phyloP scores from a whole-genome alignment of 1,140 invertebrate genomes.

The Yoshiicerus persimilis region DNA sequence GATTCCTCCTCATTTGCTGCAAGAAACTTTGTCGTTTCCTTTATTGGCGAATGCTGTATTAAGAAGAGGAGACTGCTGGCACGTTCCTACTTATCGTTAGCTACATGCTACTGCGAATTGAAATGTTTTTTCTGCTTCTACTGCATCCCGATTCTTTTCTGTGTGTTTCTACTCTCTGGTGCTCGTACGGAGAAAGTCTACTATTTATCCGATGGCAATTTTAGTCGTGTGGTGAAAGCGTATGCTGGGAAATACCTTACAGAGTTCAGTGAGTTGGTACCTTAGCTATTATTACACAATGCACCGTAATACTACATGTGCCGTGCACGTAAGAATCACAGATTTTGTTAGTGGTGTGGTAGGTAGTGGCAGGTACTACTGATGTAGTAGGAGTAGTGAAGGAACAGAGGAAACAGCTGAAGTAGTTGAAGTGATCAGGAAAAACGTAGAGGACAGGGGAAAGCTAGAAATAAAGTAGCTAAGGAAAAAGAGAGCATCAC shows the following conservation, averaged over 20 bases:
- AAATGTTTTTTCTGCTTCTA: background rate
- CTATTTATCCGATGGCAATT: background rate
- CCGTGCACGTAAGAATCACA: background rate
- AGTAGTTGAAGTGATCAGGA: background rate
- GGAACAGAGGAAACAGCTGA: background rate
- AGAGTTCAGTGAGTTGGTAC: background rate
- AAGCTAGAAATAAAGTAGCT: background rate
- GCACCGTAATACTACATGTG: background rate
- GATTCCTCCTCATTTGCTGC: slow-evolving; percentile 38
- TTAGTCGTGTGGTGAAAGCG: background rate
- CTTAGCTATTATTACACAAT: background rate
- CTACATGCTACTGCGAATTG: background rate
- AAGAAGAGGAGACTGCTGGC: background rate
- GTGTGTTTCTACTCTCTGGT: background rate
- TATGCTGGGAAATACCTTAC: background rate
- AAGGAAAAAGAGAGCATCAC: background rate
- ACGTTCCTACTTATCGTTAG: slow-evolving; percentile 22
- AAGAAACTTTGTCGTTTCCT: slow-evolving; percentile 9
- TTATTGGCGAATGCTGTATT: slow-evolving; percentile 5
- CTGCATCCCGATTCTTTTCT: background rate
- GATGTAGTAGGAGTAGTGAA: background rate
- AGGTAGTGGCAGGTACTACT: background rate
- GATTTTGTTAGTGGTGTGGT: background rate
- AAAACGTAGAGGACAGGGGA: background rate
- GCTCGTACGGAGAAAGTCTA: background rate